Conservation (phyloP, 2,113 vertebrate genomes). For the Athene noctua region DNA sequence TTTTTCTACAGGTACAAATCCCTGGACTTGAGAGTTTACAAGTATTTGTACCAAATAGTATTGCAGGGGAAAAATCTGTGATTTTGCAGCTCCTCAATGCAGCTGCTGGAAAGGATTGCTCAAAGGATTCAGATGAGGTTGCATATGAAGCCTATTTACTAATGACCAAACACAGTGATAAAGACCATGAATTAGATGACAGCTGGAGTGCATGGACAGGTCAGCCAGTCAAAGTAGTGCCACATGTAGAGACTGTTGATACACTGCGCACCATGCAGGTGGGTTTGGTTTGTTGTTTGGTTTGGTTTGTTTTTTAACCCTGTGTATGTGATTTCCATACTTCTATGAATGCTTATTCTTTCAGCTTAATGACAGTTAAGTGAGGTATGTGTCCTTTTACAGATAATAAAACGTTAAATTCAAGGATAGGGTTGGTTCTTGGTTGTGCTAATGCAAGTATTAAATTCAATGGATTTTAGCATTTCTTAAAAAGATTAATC, state of each 20-base stretch:
- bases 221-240: conserved; percentile 83
- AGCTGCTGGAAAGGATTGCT: conserved; percentile 93
- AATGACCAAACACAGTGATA: conserved; percentile 85
- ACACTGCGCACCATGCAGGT: conserved; percentile 92
- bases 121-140: conserved; percentile 88
- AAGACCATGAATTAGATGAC: conserved; percentile 57
- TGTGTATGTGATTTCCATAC: background rate
- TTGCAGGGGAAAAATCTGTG: conserved; percentile 79
- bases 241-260: conserved; percentile 90
- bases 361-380: background rate
- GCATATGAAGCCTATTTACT: conserved; percentile 86
- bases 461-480: background rate
- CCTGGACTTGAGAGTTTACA: conserved; percentile 90
- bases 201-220: conserved; percentile 86
- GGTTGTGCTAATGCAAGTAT: background rate
- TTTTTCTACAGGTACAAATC: conserved; percentile 77
- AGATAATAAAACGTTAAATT: background rate
- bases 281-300: background rate
- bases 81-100: conserved; percentile 93
- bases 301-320: no score
- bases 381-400: background rate
- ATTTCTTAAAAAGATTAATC: background rate
- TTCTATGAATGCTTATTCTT: background rate
- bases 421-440: background rate
- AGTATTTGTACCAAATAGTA: conserved; percentile 84